phyloP scores from a whole-genome alignment of 35 echinoderm and acorn worm genomes.

The Stichopus chloronotus region DNA sequence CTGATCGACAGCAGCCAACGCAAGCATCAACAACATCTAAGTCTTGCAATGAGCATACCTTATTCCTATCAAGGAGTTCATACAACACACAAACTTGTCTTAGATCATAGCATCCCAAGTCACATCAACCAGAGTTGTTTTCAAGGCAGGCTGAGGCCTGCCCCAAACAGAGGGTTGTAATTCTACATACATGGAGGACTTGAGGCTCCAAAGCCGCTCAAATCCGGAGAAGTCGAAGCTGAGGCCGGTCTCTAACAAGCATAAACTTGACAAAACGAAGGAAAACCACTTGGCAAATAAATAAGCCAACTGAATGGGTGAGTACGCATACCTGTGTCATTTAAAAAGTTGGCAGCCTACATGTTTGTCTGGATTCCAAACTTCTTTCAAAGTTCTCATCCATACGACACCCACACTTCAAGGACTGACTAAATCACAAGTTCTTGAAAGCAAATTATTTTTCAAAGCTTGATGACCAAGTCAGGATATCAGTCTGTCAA shows the following conservation, averaged over 20 bases:
- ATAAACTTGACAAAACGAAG: constrained; percentile 38
- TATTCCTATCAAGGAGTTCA: constrained; percentile 32
- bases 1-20: neutral
- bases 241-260: constrained; percentile 36
- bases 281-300: neutral
- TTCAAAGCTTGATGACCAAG: constrained; percentile 43
- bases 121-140: neutral
- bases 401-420: neutral
- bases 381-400: neutral
- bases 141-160: too few species aligned
- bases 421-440: constrained; percentile 4
- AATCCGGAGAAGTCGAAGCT: neutral
- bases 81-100: constrained; percentile 44
- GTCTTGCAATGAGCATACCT: constrained; percentile 3
- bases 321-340: constrained; percentile 53
- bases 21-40: neutral
- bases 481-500: constrained; percentile 29
- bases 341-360: constrained; percentile 21
- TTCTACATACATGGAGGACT: too few species aligned
- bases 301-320: constrained; percentile 67
- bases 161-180: too few species aligned
- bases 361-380: constrained; percentile 28
- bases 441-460: constrained; percentile 30
- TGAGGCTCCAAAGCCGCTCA: too few species aligned
- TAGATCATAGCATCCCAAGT: constrained; percentile 47